These are phyloP conservation scores for Pipistrellus pygmaeus DNA, from an alignment of 2,797 vertebrate genomes.

Conservation along the genomic window DNA sequence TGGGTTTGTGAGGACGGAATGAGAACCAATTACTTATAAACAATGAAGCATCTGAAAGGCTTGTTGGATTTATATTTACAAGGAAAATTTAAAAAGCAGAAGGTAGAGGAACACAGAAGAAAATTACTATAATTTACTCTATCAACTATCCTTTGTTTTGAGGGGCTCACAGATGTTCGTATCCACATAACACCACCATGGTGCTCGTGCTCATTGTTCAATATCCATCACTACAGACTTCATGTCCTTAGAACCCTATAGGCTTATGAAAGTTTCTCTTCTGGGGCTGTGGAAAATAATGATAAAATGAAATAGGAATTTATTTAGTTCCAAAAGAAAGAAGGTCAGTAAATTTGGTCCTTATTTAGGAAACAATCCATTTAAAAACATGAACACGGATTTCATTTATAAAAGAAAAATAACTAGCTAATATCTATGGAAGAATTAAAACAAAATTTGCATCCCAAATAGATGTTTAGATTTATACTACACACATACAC, in stretches of 20 bases:
- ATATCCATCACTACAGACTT: background rate
- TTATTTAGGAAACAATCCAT: constrained; percentile 49
- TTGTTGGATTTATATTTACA: constrained; percentile 34
- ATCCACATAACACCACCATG: background rate
- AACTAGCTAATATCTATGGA: background rate
- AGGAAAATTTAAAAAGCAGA: constrained; percentile 41
- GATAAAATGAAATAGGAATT: background rate
- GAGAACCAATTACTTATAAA: background rate
- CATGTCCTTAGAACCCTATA: background rate
- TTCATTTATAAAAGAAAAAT: background rate
- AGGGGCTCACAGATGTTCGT: background rate
- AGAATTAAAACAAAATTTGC: constrained; percentile 52
- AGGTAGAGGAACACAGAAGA: background rate
- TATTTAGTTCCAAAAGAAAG: constrained; percentile 6
- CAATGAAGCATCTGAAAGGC: constrained; percentile 40
- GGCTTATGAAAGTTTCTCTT: background rate
- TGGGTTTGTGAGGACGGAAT: background rate
- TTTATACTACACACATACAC: background rate
- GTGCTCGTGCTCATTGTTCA: background rate
- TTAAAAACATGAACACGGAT: constrained; percentile 21
- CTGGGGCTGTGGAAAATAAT: background rate
- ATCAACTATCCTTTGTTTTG: background rate
- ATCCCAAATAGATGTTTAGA: background rate
- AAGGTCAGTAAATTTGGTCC: constrained; percentile 6
- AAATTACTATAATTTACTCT: constrained; percentile 22